Percentiles rank a stretch among this genome's conserved stretches.
These are phyloP conservation scores for Machimus rusticus DNA, from an alignment of 2,888 invertebrate genomes.

Conservation along the genomic window DNA sequence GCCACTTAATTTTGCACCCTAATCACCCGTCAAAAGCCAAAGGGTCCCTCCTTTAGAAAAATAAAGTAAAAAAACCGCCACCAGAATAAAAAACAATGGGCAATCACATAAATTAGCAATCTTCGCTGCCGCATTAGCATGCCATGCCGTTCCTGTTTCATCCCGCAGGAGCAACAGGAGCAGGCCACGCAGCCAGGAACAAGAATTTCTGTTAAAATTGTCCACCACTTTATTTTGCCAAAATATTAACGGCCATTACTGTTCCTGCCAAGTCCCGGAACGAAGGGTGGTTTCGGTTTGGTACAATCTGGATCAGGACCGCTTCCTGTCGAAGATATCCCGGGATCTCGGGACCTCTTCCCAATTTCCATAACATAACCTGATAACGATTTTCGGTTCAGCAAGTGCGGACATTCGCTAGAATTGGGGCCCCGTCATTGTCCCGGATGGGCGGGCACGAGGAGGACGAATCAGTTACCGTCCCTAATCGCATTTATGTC, in stretches of 20 bases:
- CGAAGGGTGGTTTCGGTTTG: not conserved
- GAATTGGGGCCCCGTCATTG: not conserved
- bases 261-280: not conserved
- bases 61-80: not conserved
- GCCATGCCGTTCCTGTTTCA: not conserved
- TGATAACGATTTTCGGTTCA: not conserved
- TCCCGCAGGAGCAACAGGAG: not conserved
- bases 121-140: not conserved
- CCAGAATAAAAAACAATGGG: not conserved
- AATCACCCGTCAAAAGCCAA: not conserved
- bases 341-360: not conserved
- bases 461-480: not conserved
- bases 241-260: not conserved
- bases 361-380: not conserved
- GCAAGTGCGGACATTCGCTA: not conserved
- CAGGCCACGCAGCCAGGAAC: not conserved
- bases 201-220: not conserved
- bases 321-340: not conserved
- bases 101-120: not conserved
- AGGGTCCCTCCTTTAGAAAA: not conserved
- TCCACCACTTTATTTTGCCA: not conserved
- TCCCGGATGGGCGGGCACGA: not conserved
- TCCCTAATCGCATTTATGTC: not conserved
- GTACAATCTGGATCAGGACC: not conserved
- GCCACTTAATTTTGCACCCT: not conserved